A percentile compares a stretch with the other conserved stretches of the same genome.
Conservation (phyloP, 2,113 vertebrate species). For the Eulemur rufifrons region DNA sequence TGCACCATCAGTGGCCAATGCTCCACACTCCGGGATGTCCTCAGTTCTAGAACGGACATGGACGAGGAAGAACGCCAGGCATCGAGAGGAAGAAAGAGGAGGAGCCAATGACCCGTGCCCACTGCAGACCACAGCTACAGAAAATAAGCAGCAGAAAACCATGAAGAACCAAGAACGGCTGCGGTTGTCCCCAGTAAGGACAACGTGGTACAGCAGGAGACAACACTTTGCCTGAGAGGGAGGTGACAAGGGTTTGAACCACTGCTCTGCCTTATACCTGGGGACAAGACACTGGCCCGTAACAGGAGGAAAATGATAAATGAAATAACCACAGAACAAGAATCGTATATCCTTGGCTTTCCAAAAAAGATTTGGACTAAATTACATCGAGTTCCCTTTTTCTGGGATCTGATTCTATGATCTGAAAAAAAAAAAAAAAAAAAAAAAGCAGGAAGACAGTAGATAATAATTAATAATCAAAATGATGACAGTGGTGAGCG, state of each 20-base stretch:
- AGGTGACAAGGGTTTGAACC: neutral
- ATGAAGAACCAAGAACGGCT: neutral
- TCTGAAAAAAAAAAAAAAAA: neutral
- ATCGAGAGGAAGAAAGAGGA: neutral
- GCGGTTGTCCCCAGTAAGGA: neutral
- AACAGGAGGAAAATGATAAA: neutral
- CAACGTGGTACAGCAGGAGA: neutral
- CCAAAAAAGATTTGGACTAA: neutral
- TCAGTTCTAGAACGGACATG: neutral
- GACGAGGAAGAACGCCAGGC: neutral
- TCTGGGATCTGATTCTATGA: neutral
- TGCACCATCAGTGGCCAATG: fast-evolving
- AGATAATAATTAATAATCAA: neutral
- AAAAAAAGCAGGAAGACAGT: neutral
- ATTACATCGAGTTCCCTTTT: neutral
- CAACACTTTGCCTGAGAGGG: neutral
- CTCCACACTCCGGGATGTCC: neutral
- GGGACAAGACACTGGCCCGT: neutral
- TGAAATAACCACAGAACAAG: neutral
- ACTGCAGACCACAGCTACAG: fast-evolving
- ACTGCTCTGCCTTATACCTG: neutral
- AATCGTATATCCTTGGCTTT: neutral
- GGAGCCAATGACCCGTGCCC: fast-evolving
- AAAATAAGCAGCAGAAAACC: neutral
- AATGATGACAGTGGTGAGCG: neutral